phyloP scores from a whole-genome alignment of 2,888 invertebrate genomes.

The Idaea dimidiata region DNA sequence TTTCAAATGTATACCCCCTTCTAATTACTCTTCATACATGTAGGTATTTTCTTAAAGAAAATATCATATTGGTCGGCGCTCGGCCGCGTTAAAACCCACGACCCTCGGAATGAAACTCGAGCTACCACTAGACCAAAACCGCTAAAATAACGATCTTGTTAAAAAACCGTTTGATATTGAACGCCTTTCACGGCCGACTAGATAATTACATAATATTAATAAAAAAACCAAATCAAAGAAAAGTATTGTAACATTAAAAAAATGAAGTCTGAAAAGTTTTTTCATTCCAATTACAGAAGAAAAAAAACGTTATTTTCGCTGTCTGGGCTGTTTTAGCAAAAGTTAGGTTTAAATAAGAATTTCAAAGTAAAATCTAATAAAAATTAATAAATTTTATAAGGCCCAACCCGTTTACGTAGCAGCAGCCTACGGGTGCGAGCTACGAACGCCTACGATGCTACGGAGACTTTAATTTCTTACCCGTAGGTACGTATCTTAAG shows the following conservation, averaged over 20 bases:
- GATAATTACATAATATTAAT: slow-evolving; percentile 1
- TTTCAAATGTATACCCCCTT: too few relatives aligned
- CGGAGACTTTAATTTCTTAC: slow-evolving; percentile 15
- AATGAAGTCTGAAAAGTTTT: slow-evolving; percentile 31
- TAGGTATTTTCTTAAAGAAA: too few relatives aligned
- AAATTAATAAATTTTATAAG: neutral
- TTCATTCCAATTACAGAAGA: slow-evolving; percentile 22
- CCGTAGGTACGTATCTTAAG: slow-evolving; percentile 19
- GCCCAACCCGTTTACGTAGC: neutral
- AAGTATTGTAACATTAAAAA: slow-evolving; percentile 13
- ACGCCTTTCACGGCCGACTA: slow-evolving; percentile 2
- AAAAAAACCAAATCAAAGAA: neutral
- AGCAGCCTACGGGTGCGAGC: slow-evolving; percentile 15
- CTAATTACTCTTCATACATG: too few relatives aligned
- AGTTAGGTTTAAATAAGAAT: neutral
- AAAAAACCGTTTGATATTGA: neutral
- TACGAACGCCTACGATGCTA: slow-evolving; percentile 26
- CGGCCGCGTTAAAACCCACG: too few relatives aligned
- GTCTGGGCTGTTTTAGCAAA: neutral
- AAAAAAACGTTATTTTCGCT: slow-evolving; percentile 12
- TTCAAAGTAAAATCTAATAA: neutral
- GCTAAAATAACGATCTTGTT: neutral
- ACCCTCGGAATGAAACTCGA: too few relatives aligned
- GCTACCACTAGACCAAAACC: neutral
- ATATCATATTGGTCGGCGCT: too few relatives aligned